Base-by-base conservation (phyloP, 2,113 vertebrate species). In the Callospermophilus lateralis region DNA sequence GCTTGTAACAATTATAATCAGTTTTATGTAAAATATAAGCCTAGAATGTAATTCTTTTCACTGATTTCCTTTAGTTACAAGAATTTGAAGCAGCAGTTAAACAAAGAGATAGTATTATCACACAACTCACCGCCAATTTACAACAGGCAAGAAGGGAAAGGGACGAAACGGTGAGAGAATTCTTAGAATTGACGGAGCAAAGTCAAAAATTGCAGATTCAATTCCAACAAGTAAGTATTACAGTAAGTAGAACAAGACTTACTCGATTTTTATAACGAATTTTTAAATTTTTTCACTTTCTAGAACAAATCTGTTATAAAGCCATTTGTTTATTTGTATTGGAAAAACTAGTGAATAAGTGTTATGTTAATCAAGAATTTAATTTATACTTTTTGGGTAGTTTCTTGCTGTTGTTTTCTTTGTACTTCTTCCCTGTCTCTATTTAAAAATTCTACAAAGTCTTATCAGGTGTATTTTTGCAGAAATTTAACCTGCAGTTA, bases 31-130 rank as follows among this genome's bases (percentile, higher is more conserved):
- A 61, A 42, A 92, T 88, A n/a, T 65, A 84, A 93, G 9, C 53
- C 20, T 85, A 63, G 26, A 51, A 68, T 45, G 85, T 93, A 34
- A 32, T n/a, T 70, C 32, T 89, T 89, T 93, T 91, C 74, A 34
- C 11, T 85, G 24, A 4, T 58, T 96, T 97, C 84, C 17, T 94
- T 4, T 95, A 99, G 99, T 98, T 99, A 94, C 99, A 99, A 97
- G 99, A 99, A 97, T 99, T 99, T 98, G 99, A 99, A 98, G 99
- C 99, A 65, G 99, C 99, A 32, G 98, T 99, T 96, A 99, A 99
- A 93, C 99, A 99, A 96, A 99, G 99, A 97, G 99, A 99, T 97
- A 99, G 99, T 81, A 99, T 99, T 97, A 99, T 99, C 97, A 99
- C 99, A 65, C 99, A 99, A 95, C 99, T 99, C 30, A 99, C 99